Evolutionary conservation across 2,888 invertebrate genomes (phyloP).

Genomic region (Eupithecia centaureata): DNA sequence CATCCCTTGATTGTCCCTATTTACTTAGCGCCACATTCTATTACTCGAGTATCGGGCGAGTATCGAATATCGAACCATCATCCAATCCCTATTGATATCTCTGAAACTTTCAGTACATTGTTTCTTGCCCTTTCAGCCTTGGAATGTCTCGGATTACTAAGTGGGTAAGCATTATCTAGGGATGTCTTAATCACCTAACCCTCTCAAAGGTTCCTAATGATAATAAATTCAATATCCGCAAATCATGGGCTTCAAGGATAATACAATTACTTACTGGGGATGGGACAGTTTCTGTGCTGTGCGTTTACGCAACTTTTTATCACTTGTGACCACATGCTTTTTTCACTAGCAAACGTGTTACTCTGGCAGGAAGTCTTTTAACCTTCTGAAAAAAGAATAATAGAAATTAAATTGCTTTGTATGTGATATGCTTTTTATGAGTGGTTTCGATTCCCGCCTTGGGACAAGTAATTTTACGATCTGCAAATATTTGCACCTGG

Average conservation of each 20-base stretch:
- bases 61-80: slow-evolving; percentile 13
- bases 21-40: slow-evolving; percentile 11
- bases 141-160: slow-evolving; percentile 49
- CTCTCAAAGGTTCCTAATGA: slow-evolving; percentile 61
- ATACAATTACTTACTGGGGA: slow-evolving; percentile 44
- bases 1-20: not conserved
- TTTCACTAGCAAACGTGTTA: not conserved
- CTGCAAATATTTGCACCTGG: too few relatives aligned
- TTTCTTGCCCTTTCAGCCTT: slow-evolving; percentile 42
- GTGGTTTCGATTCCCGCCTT: too few relatives aligned
- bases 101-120: slow-evolving; percentile 32
- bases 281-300: not conserved
- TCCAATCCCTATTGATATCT: slow-evolving; percentile 28
- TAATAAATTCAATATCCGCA: slow-evolving; percentile 73
- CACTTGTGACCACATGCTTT: not conserved
- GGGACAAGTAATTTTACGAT: too few relatives aligned
- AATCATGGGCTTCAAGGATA: slow-evolving; percentile 58
- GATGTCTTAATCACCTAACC: slow-evolving; percentile 69
- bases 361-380: not conserved
- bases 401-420: too few relatives aligned
- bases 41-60: slow-evolving; percentile 10
- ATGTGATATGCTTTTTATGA: too few relatives aligned
- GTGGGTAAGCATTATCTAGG: slow-evolving; percentile 60
- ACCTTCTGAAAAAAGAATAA: too few relatives aligned
- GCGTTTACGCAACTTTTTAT: not conserved